These are phyloP conservation scores for Agrotis puta DNA, from an alignment of 2,888 invertebrate species.

Conservation along the genomic window DNA sequence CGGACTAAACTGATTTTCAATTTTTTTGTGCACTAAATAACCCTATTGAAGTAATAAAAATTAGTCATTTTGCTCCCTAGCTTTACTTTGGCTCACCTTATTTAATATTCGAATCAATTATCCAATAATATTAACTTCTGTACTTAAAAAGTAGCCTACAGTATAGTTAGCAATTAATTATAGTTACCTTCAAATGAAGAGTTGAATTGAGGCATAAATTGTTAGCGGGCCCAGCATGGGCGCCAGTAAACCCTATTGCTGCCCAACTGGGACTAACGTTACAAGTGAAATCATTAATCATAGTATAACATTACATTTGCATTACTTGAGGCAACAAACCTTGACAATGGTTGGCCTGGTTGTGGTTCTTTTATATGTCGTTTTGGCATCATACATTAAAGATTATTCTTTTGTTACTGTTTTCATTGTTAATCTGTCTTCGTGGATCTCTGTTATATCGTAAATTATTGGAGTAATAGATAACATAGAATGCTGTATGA, in stretches of 20 bases:
- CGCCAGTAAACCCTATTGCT: constrained; percentile 48
- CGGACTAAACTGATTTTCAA: too few species aligned
- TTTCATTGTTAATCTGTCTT: background rate
- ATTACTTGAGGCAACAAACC: constrained; percentile 34
- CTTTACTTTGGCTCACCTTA: background rate
- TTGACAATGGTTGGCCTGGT: constrained; percentile 26
- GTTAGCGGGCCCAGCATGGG: constrained; percentile 45
- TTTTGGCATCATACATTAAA: constrained; percentile 25
- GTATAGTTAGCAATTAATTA: constrained; percentile 34
- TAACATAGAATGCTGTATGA: background rate
- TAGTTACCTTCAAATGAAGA: constrained; percentile 35
- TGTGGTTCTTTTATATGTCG: constrained; percentile 30
- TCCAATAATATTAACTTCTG: constrained; percentile 5
- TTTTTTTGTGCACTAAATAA: too few species aligned
- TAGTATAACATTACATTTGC: constrained; percentile 42
- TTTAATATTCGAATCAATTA: constrained; percentile 13
- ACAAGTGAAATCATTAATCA: constrained; percentile 51
- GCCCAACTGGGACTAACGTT: constrained; percentile 48
- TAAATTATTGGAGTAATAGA: background rate
- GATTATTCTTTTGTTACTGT: constrained; percentile 2
- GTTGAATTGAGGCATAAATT: constrained; percentile 38
- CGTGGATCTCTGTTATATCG: background rate
- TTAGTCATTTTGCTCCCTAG: background rate
- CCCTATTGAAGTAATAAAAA: too few species aligned
- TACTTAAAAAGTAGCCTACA: constrained; percentile 1